phyloP scores from a whole-genome alignment of 2,888 invertebrate genomes.

The Colostygia pectinataria region DNA sequence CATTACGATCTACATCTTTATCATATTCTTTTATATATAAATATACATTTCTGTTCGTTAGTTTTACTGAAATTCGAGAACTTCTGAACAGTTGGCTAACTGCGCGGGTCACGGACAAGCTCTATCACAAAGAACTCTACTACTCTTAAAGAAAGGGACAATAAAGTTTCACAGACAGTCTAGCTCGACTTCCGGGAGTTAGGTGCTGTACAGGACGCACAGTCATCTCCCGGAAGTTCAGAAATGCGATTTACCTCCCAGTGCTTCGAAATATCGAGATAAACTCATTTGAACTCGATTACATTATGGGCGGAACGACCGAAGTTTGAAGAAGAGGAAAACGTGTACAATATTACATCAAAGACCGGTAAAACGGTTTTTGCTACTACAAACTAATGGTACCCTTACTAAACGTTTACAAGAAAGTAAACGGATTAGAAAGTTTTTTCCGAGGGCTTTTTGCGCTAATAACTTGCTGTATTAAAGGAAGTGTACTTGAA shows the following conservation, averaged over 20 bases:
- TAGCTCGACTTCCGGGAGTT: no score
- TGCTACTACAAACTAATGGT: slow-evolving; percentile 2
- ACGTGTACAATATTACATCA: slow-evolving; percentile 5
- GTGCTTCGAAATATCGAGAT: slow-evolving; percentile 2
- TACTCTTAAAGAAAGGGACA: background rate
- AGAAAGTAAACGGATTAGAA: background rate
- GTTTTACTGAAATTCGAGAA: no score
- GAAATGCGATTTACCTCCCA: slow-evolving; percentile 8
- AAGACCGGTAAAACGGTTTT: background rate
- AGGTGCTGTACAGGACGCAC: background rate
- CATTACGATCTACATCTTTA: no score
- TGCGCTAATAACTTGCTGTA: no score
- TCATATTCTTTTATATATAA: no score
- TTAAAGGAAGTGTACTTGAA: no score
- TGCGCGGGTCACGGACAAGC: no score
- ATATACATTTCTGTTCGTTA: no score
- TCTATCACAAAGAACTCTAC: no score
- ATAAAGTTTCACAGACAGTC: slow-evolving; percentile 1
- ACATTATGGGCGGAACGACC: slow-evolving; percentile 11
- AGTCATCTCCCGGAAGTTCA: background rate
- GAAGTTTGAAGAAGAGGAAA: slow-evolving; percentile 15
- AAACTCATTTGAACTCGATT: slow-evolving; percentile 17
- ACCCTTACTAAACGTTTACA: background rate
- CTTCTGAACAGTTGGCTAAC: no score
- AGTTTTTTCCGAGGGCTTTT: no score